Conservation (phyloP, 1,140 invertebrate genomes). For the Ditylenchus dipsaci region DNA sequence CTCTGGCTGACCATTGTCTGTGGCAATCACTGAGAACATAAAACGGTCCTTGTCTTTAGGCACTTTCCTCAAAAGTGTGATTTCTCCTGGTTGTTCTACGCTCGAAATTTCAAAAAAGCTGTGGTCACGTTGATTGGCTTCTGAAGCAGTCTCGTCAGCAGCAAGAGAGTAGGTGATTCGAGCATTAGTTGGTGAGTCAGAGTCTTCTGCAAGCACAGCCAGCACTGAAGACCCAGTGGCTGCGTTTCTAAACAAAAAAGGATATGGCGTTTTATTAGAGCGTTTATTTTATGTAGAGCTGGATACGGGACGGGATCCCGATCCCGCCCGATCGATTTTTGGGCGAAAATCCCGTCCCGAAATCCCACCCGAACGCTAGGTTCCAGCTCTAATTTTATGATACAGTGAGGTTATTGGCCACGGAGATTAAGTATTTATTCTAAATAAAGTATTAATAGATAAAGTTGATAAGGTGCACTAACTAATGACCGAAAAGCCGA, state of each 20-base stretch:
- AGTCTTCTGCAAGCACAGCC: slow-evolving; percentile 49
- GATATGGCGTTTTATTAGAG: too few species aligned
- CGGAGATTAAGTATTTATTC: too few species aligned
- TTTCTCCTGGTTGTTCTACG: slow-evolving; percentile 37
- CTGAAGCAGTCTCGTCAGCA: slow-evolving; percentile 38
- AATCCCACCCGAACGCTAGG: too few species aligned
- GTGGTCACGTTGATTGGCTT: slow-evolving; percentile 37
- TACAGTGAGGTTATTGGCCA: too few species aligned
- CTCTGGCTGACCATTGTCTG: slow-evolving; percentile 52
- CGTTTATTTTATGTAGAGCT: too few species aligned
- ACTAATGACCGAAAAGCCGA: too few species aligned
- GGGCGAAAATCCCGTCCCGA: too few species aligned
- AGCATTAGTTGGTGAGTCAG: slow-evolving; percentile 48
- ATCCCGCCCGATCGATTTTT: too few species aligned
- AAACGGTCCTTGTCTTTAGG: slow-evolving; percentile 30
- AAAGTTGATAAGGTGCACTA: too few species aligned
- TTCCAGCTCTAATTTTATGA: too few species aligned
- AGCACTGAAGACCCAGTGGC: slow-evolving; percentile 41
- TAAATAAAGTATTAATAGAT: too few species aligned
- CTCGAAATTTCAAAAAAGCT: slow-evolving; percentile 35
- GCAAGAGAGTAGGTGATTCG: slow-evolving; percentile 45
- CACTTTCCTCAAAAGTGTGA: slow-evolving; percentile 39
- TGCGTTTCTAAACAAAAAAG: neutral
- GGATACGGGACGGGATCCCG: too few species aligned
- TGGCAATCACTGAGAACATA: slow-evolving; percentile 46